Percentiles rank a stretch among this genome's conserved stretches.
Evolutionary conservation across 2,113 vertebrate species (phyloP).

Genomic region (Formicarius rufipectus): DNA sequence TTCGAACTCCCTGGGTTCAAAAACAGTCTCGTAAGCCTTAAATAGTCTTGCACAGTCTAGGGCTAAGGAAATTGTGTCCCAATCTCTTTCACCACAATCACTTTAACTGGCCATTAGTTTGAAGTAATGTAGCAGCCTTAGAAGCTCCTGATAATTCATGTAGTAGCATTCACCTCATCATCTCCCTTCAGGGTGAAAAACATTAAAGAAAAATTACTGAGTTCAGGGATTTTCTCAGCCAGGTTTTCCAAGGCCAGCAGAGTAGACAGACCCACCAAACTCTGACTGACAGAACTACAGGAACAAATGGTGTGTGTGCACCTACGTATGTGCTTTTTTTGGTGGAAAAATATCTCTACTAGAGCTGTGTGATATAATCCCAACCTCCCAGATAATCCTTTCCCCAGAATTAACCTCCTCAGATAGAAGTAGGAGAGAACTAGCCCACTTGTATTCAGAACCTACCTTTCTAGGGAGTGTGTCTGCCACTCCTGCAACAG

Average conservation of each 20-base stretch:
- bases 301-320: neutral
- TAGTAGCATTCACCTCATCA: neutral
- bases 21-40: neutral
- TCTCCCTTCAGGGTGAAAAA: neutral
- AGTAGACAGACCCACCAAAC: neutral
- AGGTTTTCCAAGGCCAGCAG: neutral
- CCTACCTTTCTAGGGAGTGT: conserved; percentile 93
- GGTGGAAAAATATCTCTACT: neutral
- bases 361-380: neutral
- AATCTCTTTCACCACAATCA: neutral
- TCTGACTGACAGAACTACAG: neutral
- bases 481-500: conserved; percentile 97
- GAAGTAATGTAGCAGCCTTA: neutral
- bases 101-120: neutral
- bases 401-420: neutral
- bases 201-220: neutral
- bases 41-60: neutral
- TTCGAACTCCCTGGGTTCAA: conserved; percentile 32
- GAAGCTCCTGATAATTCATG: neutral
- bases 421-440: neutral
- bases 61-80: neutral
- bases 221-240: neutral
- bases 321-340: fast-evolving
- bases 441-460: neutral
- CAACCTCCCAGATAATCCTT: neutral